Evolutionary conservation across 2,113 vertebrate species (phyloP).

Genomic region (Rhea americana): DNA sequence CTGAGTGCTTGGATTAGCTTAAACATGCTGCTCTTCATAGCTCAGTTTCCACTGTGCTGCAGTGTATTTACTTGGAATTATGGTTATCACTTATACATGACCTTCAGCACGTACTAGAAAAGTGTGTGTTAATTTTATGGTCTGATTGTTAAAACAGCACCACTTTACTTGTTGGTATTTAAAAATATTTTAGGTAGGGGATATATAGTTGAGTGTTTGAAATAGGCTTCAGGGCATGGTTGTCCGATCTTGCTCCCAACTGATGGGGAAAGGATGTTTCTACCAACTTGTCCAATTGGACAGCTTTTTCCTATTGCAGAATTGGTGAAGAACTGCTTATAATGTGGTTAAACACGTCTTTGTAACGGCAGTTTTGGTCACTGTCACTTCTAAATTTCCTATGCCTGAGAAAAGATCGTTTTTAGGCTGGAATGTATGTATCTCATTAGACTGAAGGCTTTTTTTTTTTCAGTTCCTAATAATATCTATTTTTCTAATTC

Average conservation of each 20-base stretch:
- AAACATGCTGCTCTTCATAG: conserved; percentile 16
- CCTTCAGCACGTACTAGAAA: conserved; percentile 27
- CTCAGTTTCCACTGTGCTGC: neutral
- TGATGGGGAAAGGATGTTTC: neutral
- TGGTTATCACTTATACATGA: conserved; percentile 41
- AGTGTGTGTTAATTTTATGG: conserved; percentile 16
- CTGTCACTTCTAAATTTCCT: conserved; percentile 22
- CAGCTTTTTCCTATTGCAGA: neutral
- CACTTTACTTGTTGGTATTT: conserved; percentile 3
- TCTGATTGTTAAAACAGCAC: neutral
- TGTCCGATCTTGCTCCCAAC: neutral
- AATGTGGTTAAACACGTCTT: conserved; percentile 13
- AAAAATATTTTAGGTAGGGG: neutral
- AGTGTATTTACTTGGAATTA: conserved; percentile 45
- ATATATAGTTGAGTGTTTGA: neutral
- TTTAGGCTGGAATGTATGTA: neutral
- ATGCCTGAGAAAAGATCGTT: conserved; percentile 4
- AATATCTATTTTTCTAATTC: conserved; percentile 40
- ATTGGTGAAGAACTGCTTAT: conserved; percentile 15
- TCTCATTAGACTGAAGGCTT: conserved; percentile 12
- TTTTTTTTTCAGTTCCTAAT: neutral
- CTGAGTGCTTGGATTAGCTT: conserved; percentile 31
- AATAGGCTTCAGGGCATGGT: neutral
- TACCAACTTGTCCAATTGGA: neutral
- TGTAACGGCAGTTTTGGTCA: conserved; percentile 29